Evolutionary conservation across 2,113 vertebrate genomes (phyloP), one percentile per base, ranked within the genome.

Genomic region (Crotophaga sulcirostris): DNA sequence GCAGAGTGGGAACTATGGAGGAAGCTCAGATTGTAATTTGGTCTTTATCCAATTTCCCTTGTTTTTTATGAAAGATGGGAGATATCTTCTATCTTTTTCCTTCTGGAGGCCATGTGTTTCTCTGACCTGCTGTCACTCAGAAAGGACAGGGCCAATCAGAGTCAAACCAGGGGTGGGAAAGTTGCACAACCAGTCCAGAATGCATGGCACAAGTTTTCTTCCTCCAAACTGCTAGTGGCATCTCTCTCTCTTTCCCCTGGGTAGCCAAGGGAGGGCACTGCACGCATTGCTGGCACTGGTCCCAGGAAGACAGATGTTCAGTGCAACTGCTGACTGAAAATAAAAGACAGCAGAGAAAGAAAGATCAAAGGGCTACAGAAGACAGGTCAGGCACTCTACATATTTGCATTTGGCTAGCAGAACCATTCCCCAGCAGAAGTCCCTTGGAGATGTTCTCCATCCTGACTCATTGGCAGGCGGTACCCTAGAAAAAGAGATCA

Each of bases 141-240:
- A 73, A 94, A 60, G 34, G 31, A 25, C 23, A 69, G 38, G 34
- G 60, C 13, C 64, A 29, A 56, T 34, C 23, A 69, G n/a, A 77
- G 23, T 16, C 55, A 66, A 60, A 49, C 7, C 7, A 7, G 3
- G 28, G 14, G 11, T 38, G 18, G 67, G 29, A 83, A 80, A 68
- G 5, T 38, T 83, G 52, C 20, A 34, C 1, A 3, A 33, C 17
- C 6, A 1, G 16, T 78, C n/a, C 33, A 3, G 4, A 8, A 25
- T 28, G 33, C 13, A 18, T 0, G 8, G 21, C 38, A 63, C 12
- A 49, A 40, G 8, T 19, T 86, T 76, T 21, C 44, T 60, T 54
- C 26, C 38, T 52, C 29, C 42, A 42, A 58, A 55, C 3, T 15
- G 9, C 5, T 28, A 12, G 14, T 40, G n/a, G 11, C 20, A 58